A percentile compares a stretch with the other conserved stretches of the same genome.
Conservation (phyloP, 2,113 vertebrate species). For the Candoia aspera region DNA sequence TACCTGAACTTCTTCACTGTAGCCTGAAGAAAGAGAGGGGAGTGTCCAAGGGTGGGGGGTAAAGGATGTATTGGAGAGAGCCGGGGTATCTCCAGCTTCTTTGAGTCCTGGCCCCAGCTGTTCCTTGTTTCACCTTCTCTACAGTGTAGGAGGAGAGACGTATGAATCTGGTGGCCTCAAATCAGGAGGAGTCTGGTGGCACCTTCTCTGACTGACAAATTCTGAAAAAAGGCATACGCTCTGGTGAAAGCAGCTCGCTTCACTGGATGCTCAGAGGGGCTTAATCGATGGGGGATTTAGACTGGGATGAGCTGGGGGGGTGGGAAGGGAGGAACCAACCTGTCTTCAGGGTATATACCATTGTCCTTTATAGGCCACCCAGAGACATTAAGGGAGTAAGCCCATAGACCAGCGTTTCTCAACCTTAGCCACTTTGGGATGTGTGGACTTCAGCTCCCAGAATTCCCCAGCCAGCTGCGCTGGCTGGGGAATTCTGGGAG, state of each 20-base stretch:
- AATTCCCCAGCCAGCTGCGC: no score
- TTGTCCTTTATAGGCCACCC: neutral
- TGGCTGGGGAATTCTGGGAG: no score
- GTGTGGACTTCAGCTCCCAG: no score
- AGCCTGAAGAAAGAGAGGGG: neutral
- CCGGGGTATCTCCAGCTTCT: no score
- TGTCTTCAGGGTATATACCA: neutral
- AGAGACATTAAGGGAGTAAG: neutral
- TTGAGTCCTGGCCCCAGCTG: neutral
- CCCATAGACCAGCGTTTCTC: neutral
- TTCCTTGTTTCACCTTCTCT: neutral
- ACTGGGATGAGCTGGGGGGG: neutral
- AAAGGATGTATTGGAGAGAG: neutral
- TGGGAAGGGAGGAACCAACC: neutral
- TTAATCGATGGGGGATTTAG: neutral
- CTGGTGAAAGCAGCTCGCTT: no score
- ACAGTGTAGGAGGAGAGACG: neutral
- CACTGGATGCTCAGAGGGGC: neutral
- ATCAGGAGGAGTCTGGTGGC: neutral
- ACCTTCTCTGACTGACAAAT: neutral
- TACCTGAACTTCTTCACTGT: no score
- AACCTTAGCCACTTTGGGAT: no score
- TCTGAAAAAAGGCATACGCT: neutral
- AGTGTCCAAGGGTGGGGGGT: neutral
- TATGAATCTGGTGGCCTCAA: neutral